Percentiles rank a stretch among this genome's conserved stretches.
Conservation (phyloP, 2,888 invertebrate genomes). For the Limnephilus marmoratus region DNA sequence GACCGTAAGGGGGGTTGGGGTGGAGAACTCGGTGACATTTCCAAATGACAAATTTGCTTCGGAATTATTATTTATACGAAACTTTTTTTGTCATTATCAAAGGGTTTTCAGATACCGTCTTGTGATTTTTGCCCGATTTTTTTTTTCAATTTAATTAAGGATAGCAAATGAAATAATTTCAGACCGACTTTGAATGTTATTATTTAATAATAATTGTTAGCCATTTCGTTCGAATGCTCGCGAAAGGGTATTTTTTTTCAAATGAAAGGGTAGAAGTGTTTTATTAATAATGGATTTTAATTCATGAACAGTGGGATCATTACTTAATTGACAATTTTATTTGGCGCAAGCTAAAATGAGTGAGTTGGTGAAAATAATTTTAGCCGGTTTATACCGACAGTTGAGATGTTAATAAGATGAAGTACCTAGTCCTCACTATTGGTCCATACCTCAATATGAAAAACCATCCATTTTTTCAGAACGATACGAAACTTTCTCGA, state of each 20-base stretch:
- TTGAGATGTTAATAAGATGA: too few relatives aligned
- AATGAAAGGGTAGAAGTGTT: slow-evolving; percentile 5
- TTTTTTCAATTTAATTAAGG: slow-evolving; percentile 50
- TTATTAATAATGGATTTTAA: not conserved
- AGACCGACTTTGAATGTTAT: slow-evolving; percentile 22
- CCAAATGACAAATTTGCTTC: slow-evolving; percentile 63
- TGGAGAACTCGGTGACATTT: slow-evolving; percentile 61
- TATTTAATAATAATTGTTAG: slow-evolving; percentile 27
- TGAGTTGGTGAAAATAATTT: not conserved
- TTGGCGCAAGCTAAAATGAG: not conserved
- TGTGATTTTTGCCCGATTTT: slow-evolving; percentile 41
- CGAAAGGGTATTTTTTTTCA: not conserved
- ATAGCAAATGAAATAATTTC: slow-evolving; percentile 44
- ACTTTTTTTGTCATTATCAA: slow-evolving; percentile 52
- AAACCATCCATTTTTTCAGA: too few relatives aligned
- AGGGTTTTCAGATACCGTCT: slow-evolving; percentile 54
- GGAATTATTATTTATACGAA: slow-evolving; percentile 54
- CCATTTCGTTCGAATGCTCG: slow-evolving; percentile 6
- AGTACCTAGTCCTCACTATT: too few relatives aligned
- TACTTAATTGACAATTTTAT: not conserved
- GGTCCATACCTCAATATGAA: too few relatives aligned
- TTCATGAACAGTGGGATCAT: not conserved
- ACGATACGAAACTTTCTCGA: too few relatives aligned
- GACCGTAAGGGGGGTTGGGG: not conserved
- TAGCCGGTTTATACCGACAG: too few relatives aligned